Evolutionary conservation across 2,888 invertebrate species (phyloP).

Genomic region (Pyralis farinalis): DNA sequence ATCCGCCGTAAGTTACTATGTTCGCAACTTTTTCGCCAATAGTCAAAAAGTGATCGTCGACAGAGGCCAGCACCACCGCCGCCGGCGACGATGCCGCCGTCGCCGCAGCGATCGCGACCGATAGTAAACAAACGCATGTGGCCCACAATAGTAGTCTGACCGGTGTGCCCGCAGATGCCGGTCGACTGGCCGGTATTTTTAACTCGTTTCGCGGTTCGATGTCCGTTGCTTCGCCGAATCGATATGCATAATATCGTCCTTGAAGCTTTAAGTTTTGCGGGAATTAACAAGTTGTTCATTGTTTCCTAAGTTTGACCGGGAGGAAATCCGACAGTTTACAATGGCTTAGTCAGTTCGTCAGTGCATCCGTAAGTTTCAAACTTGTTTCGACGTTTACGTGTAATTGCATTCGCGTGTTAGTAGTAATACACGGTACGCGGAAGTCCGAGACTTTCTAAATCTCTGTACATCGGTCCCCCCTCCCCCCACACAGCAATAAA

Average conservation of each 20-base stretch:
- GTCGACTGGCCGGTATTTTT: conserved; percentile 75
- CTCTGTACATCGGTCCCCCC: conserved; percentile 30
- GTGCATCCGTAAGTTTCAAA: conserved; percentile 56
- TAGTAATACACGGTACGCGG: conserved; percentile 19
- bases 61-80: conserved; percentile 26
- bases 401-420: conserved; percentile 16
- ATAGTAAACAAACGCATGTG: conserved; percentile 81
- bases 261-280: conserved; percentile 54
- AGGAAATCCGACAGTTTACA: conserved; percentile 13
- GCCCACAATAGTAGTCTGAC: conserved; percentile 64
- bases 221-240: conserved; percentile 73
- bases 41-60: conserved; percentile 18
- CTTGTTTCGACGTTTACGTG: conserved; percentile 40
- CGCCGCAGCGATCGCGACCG: conserved; percentile 49
- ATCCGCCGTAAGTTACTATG: conserved; percentile 72
- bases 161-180: conserved; percentile 75
- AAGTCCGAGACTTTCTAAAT: conserved; percentile 52
- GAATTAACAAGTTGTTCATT: conserved; percentile 45
- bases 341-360: conserved; percentile 35
- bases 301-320: conserved; percentile 27
- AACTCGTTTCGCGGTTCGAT: conserved; percentile 78
- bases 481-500: conserved; percentile 39
- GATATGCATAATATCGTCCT: conserved; percentile 74
- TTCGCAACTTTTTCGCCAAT: conserved; percentile 38
- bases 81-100: conserved; percentile 25